These are phyloP conservation scores for Indri indri DNA, from an alignment of 2,113 vertebrate genomes.

Conservation along the genomic window DNA sequence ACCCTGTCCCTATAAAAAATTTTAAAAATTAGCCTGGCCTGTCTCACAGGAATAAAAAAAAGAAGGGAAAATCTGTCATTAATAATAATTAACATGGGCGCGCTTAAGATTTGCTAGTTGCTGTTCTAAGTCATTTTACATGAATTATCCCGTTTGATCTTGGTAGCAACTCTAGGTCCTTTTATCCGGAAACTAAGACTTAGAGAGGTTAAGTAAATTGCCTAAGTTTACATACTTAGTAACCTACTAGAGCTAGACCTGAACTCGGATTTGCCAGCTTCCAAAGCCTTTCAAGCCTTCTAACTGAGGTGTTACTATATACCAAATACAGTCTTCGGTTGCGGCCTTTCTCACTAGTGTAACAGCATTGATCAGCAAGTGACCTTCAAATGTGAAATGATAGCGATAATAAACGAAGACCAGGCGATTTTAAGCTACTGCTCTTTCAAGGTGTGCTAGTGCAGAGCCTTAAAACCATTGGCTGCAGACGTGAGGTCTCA, in stretches of 20 bases:
- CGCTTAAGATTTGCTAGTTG: neutral
- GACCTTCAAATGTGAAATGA: neutral
- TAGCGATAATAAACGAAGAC: neutral
- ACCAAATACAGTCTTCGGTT: neutral
- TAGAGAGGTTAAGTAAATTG: neutral
- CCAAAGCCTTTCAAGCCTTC: neutral
- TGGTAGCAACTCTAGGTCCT: neutral
- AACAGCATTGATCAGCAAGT: neutral
- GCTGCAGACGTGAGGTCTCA: neutral
- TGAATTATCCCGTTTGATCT: neutral
- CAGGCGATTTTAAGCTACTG: neutral
- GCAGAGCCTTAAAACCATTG: neutral
- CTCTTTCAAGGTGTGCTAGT: neutral
- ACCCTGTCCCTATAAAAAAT: neutral
- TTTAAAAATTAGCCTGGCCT: too few species aligned
- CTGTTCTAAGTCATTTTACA: neutral
- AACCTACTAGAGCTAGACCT: neutral
- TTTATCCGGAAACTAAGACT: neutral
- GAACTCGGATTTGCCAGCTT: neutral
- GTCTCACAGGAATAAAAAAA: too few species aligned
- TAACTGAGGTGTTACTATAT: neutral
- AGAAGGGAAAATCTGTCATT: neutral
- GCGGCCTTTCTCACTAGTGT: neutral
- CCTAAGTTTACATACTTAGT: neutral
- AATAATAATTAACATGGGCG: neutral